These are phyloP conservation scores for Melipona bicolor DNA, from an alignment of 2,888 invertebrate genomes.

Conservation along the genomic window DNA sequence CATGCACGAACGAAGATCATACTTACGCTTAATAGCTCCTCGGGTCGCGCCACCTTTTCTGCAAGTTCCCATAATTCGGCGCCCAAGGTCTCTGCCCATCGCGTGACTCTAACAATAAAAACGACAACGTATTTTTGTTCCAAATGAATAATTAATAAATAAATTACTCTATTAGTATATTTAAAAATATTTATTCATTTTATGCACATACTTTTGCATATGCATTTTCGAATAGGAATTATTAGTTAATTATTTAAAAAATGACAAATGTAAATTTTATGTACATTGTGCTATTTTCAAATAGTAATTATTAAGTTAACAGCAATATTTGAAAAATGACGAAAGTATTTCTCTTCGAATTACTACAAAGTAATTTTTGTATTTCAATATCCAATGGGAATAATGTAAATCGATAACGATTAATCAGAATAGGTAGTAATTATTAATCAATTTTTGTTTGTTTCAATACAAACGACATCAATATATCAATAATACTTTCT, in stretches of 20 bases:
- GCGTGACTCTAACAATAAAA: slow-evolving; percentile 87
- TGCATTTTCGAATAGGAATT: not conserved
- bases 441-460: too few species aligned
- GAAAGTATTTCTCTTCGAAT: not conserved
- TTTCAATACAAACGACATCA: too few species aligned
- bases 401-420: not conserved
- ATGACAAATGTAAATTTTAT: too few species aligned
- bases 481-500: too few species aligned
- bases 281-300: not conserved
- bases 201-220: not conserved
- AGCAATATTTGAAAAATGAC: not conserved
- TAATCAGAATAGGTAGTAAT: not conserved
- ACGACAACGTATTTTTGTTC: not conserved
- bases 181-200: too few species aligned
- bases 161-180: not conserved
- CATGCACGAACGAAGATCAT: slow-evolving; percentile 9
- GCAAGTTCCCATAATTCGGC: slow-evolving; percentile 92
- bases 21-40: slow-evolving; percentile 91
- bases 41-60: slow-evolving; percentile 90
- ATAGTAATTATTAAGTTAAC: not conserved
- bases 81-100: slow-evolving; percentile 92
- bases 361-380: not conserved
- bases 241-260: not conserved
- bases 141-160: not conserved
- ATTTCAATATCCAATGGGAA: not conserved